These are phyloP conservation scores for Druceiella hillmani DNA, from an alignment of 2,888 invertebrate species.

Conservation along the genomic window DNA sequence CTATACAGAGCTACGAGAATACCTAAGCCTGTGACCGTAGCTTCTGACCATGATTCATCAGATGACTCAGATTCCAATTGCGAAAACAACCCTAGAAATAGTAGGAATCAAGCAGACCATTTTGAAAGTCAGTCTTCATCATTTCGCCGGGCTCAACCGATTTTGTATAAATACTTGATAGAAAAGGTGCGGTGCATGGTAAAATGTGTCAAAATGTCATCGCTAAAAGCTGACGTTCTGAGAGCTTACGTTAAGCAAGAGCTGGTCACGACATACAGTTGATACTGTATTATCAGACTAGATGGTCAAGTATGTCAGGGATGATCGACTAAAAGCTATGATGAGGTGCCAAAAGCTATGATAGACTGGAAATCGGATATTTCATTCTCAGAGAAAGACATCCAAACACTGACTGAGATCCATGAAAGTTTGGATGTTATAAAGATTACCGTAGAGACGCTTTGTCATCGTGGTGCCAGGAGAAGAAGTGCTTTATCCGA, in stretches of 20 bases:
- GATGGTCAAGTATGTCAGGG: slow-evolving; percentile 19
- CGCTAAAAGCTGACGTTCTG: slow-evolving; percentile 16
- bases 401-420: slow-evolving; percentile 13
- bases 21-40: too few species aligned
- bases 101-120: too few species aligned
- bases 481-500: neutral
- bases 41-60: too few species aligned
- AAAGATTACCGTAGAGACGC: slow-evolving; percentile 22
- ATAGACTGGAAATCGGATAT: slow-evolving; percentile 17
- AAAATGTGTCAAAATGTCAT: too few species aligned
- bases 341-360: slow-evolving; percentile 19
- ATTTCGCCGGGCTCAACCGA: too few species aligned
- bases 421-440: slow-evolving; percentile 15
- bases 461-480: slow-evolving; percentile 19
- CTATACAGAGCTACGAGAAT: too few species aligned
- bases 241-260: slow-evolving; percentile 17
- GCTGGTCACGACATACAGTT: slow-evolving; percentile 17
- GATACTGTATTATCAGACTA: slow-evolving; percentile 19
- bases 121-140: too few species aligned
- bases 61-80: too few species aligned
- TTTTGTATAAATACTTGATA: too few species aligned
- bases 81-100: too few species aligned
- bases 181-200: too few species aligned
- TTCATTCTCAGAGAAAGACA: slow-evolving; percentile 14
- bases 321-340: slow-evolving; percentile 19